Evolutionary conservation across 2,888 invertebrate genomes (phyloP), one percentile per base, ranked within the genome.

Genomic region (Scaptodrosophila latifasciaeformis): DNA sequence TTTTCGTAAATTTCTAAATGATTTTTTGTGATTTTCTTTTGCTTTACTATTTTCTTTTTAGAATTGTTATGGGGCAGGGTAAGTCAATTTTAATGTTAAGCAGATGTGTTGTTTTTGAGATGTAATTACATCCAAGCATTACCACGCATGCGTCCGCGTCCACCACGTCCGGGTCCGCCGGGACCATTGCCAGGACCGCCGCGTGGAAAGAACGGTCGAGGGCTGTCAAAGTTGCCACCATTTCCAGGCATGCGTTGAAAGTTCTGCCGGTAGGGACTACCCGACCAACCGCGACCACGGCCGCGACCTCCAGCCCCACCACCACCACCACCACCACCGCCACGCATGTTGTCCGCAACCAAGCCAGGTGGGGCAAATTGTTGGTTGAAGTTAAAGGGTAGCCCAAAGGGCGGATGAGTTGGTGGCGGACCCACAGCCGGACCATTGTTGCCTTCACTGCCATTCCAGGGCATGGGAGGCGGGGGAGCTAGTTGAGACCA

Each of bases 61-160:
- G n/a, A n/a, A n/a, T n/a, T n/a, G n/a, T n/a, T n/a, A n/a, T n/a
- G n/a, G n/a, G n/a, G n/a, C n/a, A n/a, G n/a, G n/a, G n/a, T n/a
- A n/a, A n/a, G n/a, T n/a, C n/a, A n/a, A n/a, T n/a, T n/a, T n/a
- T n/a, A n/a, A n/a, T n/a, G n/a, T n/a, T n/a, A n/a, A n/a, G n/a
- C n/a, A n/a, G n/a, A n/a, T n/a, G n/a, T n/a, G n/a, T n/a, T n/a
- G n/a, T n/a, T n/a, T 58, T 62, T 56, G 67, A 70, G 78, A 74
- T 59, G 62, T 50, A 66, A 66, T 84, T 82, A 83, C 63, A 82
- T 81, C 83, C 83, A 83, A 59, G 82, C 67, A 70, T 81, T 82
- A 68, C 85, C 86, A 64, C 86, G 83, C 78, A 85, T 79, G 47
- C 79, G 80, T 7, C 77, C 64, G 18, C 72, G 86, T 59, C 81